phyloP scores from a whole-genome alignment of 2,888 invertebrate genomes.

The Lasiommata megera region DNA sequence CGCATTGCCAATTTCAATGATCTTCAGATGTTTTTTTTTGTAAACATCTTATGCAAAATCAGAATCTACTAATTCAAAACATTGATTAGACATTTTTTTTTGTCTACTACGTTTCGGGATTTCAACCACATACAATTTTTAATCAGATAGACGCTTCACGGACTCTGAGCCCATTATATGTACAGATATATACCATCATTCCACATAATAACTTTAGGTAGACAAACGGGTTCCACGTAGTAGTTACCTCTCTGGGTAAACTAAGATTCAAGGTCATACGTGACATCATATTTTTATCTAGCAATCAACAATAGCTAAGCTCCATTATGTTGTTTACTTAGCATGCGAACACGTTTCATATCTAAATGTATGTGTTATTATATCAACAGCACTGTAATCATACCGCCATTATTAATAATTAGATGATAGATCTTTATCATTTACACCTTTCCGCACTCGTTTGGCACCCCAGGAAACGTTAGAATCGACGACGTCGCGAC shows the following conservation, averaged over 20 bases:
- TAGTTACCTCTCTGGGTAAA: background rate
- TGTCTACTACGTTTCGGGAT: too few species aligned
- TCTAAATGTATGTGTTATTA: background rate
- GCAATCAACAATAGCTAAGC: conserved; percentile 16
- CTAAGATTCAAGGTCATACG: conserved; percentile 3
- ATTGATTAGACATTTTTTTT: too few species aligned
- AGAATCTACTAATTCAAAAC: too few species aligned
- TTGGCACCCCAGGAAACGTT: background rate
- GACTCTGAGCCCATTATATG: too few species aligned
- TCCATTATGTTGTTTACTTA: conserved; percentile 17
- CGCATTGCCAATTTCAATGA: too few species aligned
- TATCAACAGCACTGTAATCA: conserved; percentile 5
- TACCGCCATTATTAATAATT: conserved; percentile 7
- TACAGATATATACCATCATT: too few species aligned
- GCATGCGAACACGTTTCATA: background rate
- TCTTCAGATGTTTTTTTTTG: too few species aligned
- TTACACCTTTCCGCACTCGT: background rate
- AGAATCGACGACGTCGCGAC: background rate
- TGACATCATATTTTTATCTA: conserved; percentile 16
- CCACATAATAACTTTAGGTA: too few species aligned
- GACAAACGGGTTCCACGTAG: background rate
- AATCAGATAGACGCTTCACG: too few species aligned
- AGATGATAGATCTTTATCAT: background rate
- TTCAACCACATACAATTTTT: too few species aligned
- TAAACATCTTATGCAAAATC: too few species aligned